A percentile compares a stretch with the other conserved stretches of the same genome.
These are phyloP conservation scores for Anser brachyrhynchus DNA, from an alignment of 2,113 vertebrate genomes.

Conservation along the genomic window DNA sequence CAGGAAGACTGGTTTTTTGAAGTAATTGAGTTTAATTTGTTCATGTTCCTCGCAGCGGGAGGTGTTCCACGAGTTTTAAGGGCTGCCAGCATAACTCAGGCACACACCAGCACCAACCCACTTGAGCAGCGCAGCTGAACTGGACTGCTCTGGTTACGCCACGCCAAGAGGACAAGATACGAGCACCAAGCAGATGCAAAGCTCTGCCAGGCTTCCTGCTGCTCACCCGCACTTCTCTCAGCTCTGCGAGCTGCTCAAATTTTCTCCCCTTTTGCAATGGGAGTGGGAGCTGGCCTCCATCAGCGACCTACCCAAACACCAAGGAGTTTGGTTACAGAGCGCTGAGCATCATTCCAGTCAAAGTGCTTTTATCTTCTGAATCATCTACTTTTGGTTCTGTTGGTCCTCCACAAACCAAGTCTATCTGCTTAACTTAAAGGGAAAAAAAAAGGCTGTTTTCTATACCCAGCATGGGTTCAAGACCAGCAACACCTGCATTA, in stretches of 20 bases:
- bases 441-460: neutral
- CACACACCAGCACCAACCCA: fast-evolving
- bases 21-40: neutral
- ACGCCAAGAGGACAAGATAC: fast-evolving
- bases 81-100: neutral
- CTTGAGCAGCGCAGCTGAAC: neutral
- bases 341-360: too few relatives aligned
- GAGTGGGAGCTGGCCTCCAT: neutral
- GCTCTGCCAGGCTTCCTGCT: neutral
- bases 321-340: neutral
- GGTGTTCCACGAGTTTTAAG: neutral
- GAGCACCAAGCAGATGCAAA: neutral
- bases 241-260: fast-evolving
- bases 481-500: fast-evolving
- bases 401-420: neutral
- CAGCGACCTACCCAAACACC: fast-evolving
- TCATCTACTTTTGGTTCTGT: neutral
- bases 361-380: neutral
- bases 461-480: neutral
- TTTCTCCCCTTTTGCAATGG: neutral
- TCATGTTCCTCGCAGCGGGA: neutral
- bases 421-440: neutral
- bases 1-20: neutral
- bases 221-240: neutral
- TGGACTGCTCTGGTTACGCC: fast-evolving